Evolutionary conservation across 2,888 invertebrate genomes (phyloP).

Genomic region (Nipponacmea schrenckii): DNA sequence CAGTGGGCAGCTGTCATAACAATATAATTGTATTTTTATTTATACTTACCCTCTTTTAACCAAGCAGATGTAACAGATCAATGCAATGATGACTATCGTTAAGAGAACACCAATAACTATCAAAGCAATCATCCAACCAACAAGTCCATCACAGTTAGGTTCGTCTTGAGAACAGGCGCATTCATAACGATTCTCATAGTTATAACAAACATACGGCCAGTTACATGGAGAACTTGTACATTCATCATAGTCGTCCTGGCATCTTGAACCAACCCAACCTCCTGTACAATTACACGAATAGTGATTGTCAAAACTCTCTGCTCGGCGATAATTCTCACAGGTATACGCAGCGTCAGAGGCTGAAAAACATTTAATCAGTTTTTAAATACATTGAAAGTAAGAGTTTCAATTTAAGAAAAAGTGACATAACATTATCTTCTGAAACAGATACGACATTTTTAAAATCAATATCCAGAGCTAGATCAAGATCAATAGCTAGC

Average conservation of each 20-base stretch:
- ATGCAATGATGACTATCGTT: neutral
- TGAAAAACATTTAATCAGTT: too few species aligned
- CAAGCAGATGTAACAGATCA: constrained; percentile 12
- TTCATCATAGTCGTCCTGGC: constrained; percentile 25
- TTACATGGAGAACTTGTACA: constrained; percentile 4
- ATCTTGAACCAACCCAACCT: constrained; percentile 17
- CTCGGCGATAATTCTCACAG: constrained; percentile 22
- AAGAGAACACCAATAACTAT: constrained; percentile 20
- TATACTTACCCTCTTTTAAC: constrained; percentile 16
- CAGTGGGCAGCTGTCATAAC: too few species aligned
- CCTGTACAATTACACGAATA: constrained; percentile 23
- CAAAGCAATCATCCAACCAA: constrained; percentile 29
- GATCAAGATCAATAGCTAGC: too few species aligned
- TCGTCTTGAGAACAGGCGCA: constrained; percentile 25
- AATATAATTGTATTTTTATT: neutral
- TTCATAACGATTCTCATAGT: constrained; percentile 22
- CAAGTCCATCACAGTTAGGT: constrained; percentile 27
- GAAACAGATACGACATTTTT: too few species aligned
- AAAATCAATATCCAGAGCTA: too few species aligned
- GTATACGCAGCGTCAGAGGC: constrained; percentile 11
- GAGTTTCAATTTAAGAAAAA: too few species aligned
- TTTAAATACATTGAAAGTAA: too few species aligned
- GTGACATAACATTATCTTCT: too few species aligned
- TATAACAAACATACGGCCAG: constrained; percentile 26
- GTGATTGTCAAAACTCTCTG: constrained; percentile 17